Conservation (phyloP, 2,888 invertebrate genomes). For the Drosophila pseudotakahashii region DNA sequence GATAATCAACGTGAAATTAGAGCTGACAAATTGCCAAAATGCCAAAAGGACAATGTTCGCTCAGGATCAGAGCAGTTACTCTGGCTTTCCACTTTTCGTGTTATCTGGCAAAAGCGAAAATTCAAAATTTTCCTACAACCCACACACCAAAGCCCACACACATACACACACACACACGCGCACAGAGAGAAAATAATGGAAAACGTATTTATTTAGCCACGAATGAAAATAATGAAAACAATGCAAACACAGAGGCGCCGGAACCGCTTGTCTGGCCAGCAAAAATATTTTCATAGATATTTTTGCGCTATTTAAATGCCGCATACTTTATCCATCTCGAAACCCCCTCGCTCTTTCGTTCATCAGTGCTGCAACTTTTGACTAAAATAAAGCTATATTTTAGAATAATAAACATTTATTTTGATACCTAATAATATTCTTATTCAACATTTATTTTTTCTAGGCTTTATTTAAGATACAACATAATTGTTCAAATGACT, state of each 20-base stretch:
- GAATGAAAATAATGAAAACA: slow-evolving; percentile 42
- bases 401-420: background rate
- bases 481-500: too few species aligned
- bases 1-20: slow-evolving; percentile 77
- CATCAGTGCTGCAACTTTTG: slow-evolving; percentile 8
- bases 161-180: slow-evolving; percentile 1
- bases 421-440: too few species aligned
- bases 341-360: background rate
- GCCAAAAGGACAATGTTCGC: slow-evolving; percentile 44
- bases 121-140: slow-evolving; percentile 28
- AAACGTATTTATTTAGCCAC: slow-evolving; percentile 46
- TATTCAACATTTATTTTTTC: background rate
- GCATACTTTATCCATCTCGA: slow-evolving; percentile 26
- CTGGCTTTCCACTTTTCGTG: slow-evolving; percentile 6
- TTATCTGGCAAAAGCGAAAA: slow-evolving; percentile 29
- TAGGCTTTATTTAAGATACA: background rate
- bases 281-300: slow-evolving; percentile 51
- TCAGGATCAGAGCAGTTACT: slow-evolving; percentile 29
- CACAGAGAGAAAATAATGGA: slow-evolving; percentile 26
- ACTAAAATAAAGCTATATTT: slow-evolving; percentile 8
- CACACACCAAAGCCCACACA: background rate
- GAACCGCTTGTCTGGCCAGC: slow-evolving; percentile 39
- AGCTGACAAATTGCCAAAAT: slow-evolving; percentile 71
- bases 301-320: slow-evolving; percentile 54
- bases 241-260: slow-evolving; percentile 17